phyloP scores from a whole-genome alignment of 2,113 vertebrate species.

The Bubo scandiacus region DNA sequence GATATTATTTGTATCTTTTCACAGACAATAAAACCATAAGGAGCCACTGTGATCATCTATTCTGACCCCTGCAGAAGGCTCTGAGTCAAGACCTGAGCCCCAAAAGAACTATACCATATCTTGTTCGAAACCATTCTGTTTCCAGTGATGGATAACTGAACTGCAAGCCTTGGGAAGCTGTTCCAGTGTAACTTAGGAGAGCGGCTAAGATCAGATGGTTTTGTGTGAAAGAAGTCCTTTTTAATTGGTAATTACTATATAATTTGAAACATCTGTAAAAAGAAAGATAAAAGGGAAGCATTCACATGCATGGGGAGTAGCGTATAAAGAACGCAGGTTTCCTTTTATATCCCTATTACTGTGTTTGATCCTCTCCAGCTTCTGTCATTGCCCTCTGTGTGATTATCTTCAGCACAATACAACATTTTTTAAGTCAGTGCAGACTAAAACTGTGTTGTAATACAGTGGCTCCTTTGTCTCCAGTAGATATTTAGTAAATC shows the following conservation, averaged over 20 bases:
- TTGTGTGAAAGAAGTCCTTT: background rate
- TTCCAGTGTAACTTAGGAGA: background rate
- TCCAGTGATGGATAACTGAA: background rate
- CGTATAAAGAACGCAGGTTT: background rate
- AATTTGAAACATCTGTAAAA: constrained; percentile 45
- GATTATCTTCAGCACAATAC: constrained; percentile 22
- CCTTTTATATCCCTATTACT: constrained; percentile 30
- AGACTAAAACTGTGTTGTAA: background rate
- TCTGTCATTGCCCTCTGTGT: background rate
- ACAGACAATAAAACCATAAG: background rate
- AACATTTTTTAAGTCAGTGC: background rate
- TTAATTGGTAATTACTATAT: constrained; percentile 33
- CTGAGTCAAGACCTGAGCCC: background rate
- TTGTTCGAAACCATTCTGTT: background rate
- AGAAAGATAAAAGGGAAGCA: constrained; percentile 18
- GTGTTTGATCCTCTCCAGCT: constrained; percentile 24
- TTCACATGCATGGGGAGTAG: constrained; percentile 2
- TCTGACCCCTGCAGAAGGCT: background rate
- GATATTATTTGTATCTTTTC: background rate
- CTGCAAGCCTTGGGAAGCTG: background rate
- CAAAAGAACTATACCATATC: background rate
- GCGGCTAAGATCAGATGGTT: background rate
- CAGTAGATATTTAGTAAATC: background rate
- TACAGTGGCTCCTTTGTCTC: background rate
- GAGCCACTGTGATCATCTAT: background rate